A percentile compares a stretch with the other conserved stretches of the same genome.
phyloP scores from a whole-genome alignment of 2,797 vertebrate genomes.

The Scomberomorus guttatus region DNA sequence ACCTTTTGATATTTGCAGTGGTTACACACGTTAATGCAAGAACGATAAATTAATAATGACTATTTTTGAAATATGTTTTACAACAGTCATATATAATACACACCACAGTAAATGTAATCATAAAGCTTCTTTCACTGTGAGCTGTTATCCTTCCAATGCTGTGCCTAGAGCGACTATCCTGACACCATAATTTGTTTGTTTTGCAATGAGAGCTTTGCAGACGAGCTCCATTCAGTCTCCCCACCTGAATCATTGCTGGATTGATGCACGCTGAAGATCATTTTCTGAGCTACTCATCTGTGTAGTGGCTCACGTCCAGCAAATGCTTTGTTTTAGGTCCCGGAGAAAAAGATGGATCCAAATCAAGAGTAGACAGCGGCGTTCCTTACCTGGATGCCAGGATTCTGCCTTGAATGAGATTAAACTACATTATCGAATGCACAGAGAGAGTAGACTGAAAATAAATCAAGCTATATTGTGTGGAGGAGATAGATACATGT shows the following conservation, averaged over 20 bases:
- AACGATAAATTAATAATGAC: not conserved
- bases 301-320: constrained; percentile 80
- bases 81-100: not conserved
- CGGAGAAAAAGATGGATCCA: constrained; percentile 73
- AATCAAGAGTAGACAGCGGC: constrained; percentile 75
- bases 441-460: constrained; percentile 67
- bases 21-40: not conserved
- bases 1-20: constrained; percentile 6
- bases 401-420: constrained; percentile 68
- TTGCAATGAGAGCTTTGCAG: constrained; percentile 67
- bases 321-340: constrained; percentile 80
- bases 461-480: constrained; percentile 77
- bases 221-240: constrained; percentile 64
- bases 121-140: constrained; percentile 25
- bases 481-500: constrained; percentile 63
- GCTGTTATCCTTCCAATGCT: constrained; percentile 37
- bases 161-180: constrained; percentile 35
- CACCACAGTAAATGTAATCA: constrained; percentile 12
- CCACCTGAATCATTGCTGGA: constrained; percentile 75
- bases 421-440: constrained; percentile 73
- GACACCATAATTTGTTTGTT: constrained; percentile 69
- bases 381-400: constrained; percentile 74
- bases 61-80: constrained; percentile 6
- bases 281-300: constrained; percentile 79
- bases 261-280: constrained; percentile 77